phyloP scores from a whole-genome alignment of 2,888 invertebrate species.

The Zaprionus obscuricornis region DNA sequence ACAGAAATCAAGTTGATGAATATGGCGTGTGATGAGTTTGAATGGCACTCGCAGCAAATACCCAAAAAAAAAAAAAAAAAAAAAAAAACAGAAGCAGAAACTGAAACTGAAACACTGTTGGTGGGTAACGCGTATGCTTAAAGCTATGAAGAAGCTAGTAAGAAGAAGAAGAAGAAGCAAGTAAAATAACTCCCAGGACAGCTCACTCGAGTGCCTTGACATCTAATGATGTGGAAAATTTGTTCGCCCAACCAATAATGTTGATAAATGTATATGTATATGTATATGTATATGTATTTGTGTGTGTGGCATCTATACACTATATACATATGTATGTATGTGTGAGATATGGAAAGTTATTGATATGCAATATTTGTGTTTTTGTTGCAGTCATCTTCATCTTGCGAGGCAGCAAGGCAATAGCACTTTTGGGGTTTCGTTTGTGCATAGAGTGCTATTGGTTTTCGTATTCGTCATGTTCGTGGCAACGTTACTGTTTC shows the following conservation, averaged over 20 bases:
- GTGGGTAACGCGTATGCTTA: slow-evolving; percentile 25
- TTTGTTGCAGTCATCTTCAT: slow-evolving; percentile 46
- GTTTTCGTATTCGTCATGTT: no score
- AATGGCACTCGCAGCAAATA: slow-evolving; percentile 39
- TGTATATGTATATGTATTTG: no score
- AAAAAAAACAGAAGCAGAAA: no score
- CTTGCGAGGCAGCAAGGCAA: slow-evolving; percentile 12
- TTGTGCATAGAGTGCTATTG: slow-evolving; percentile 31
- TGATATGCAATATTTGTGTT: slow-evolving; percentile 65
- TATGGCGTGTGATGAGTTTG: slow-evolving; percentile 71
- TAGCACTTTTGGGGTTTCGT: slow-evolving; percentile 30
- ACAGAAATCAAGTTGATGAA: slow-evolving; percentile 70
- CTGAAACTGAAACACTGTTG: slow-evolving; percentile 17
- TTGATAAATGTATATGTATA: no score
- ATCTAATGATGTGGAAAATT: slow-evolving; percentile 80
- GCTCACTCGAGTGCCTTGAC: slow-evolving; percentile 65
- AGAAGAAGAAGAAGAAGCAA: background rate
- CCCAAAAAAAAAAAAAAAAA: slow-evolving; percentile 16
- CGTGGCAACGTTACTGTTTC: background rate
- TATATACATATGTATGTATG: background rate
- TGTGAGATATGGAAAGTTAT: slow-evolving; percentile 27
- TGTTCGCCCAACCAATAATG: slow-evolving; percentile 38
- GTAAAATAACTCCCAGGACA: slow-evolving; percentile 52
- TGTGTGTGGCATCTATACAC: background rate
- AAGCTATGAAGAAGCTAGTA: slow-evolving; percentile 3